Evolutionary conservation across 2,113 vertebrate species (phyloP).

Genomic region (Progne subis): DNA sequence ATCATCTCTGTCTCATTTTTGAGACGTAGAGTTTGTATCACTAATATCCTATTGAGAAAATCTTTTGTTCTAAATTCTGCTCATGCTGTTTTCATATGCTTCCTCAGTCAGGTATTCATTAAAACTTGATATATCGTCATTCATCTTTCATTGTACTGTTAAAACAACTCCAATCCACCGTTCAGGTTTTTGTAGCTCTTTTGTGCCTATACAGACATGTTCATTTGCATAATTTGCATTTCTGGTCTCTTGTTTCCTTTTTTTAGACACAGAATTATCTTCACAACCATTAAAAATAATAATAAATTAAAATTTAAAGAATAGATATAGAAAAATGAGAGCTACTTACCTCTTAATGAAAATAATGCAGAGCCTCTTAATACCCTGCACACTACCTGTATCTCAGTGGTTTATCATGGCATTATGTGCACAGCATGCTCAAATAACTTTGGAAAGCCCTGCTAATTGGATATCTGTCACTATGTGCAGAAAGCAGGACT

Average conservation of each 20-base stretch:
- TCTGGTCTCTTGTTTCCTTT: not conserved
- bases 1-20: not conserved
- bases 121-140: not conserved
- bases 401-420: not conserved
- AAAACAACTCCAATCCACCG: not conserved
- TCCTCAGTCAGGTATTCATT: not conserved
- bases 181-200: not conserved
- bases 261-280: not conserved
- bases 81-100: constrained; percentile 4
- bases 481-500: not conserved
- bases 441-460: not conserved
- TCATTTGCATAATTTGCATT: not conserved
- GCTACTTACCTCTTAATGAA: not conserved
- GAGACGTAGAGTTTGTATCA: constrained; percentile 2
- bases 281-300: not conserved
- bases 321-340: not conserved
- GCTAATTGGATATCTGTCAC: not conserved
- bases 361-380: not conserved
- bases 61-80: not conserved
- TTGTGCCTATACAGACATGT: not conserved
- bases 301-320: not conserved
- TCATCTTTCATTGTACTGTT: not conserved
- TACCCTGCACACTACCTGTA: not conserved
- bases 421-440: not conserved
- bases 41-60: not conserved